phyloP scores from a whole-genome alignment of 2,888 invertebrate genomes.

The Sinopyrophorus schimmeli region DNA sequence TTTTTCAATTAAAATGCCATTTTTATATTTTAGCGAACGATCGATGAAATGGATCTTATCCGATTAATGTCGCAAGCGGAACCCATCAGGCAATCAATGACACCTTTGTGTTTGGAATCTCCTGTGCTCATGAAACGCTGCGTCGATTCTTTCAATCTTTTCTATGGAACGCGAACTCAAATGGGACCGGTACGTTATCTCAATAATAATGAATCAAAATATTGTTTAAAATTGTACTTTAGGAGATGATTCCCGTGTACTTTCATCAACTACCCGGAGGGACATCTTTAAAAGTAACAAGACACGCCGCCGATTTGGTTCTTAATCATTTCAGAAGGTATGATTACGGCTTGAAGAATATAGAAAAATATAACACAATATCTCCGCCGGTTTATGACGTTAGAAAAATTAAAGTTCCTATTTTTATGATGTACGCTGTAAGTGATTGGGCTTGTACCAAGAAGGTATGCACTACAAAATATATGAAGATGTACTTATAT shows the following conservation, averaged over 20 bases:
- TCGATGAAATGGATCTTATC: slow-evolving; percentile 42
- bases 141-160: slow-evolving; percentile 45
- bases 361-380: slow-evolving; percentile 56
- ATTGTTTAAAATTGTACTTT: too few species aligned
- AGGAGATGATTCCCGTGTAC: slow-evolving; percentile 50
- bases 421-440: slow-evolving; percentile 61
- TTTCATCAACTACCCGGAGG: slow-evolving; percentile 52
- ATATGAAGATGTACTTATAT: slow-evolving; percentile 3
- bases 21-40: slow-evolving; percentile 40
- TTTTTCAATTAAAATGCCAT: background rate
- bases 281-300: slow-evolving; percentile 47
- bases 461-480: slow-evolving; percentile 51
- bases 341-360: slow-evolving; percentile 59
- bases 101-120: slow-evolving; percentile 47
- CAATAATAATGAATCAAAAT: too few species aligned
- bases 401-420: slow-evolving; percentile 61
- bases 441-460: slow-evolving; percentile 66
- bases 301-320: slow-evolving; percentile 49
- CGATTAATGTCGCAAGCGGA: slow-evolving; percentile 43
- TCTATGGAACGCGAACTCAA: slow-evolving; percentile 49
- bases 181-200: slow-evolving; percentile 49
- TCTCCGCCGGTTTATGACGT: slow-evolving; percentile 64
- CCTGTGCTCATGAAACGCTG: slow-evolving; percentile 47
- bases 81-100: slow-evolving; percentile 37
- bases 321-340: slow-evolving; percentile 55